Base-by-base conservation (phyloP, 2,888 invertebrate genomes). In the Volucella bombylans region DNA sequence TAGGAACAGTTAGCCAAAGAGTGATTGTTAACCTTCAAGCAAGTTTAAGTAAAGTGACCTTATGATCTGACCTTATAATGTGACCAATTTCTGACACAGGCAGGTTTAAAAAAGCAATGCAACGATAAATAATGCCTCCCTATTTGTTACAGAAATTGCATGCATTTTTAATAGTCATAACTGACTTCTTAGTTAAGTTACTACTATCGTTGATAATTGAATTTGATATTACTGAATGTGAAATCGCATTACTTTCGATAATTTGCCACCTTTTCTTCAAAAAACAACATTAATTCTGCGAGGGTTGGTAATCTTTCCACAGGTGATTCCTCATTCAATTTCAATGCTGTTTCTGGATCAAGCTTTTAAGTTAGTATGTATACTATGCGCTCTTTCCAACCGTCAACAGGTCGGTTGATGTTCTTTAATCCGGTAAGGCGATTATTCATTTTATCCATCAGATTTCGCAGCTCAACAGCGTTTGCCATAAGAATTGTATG, bases 401-500 rank as follows among this genome's bases (percentile, higher is more conserved):
- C 57, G 14, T 68, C 79, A 11, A 76, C 69, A 39, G 61, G 83
- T 31, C 65, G 69, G 65, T 83, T 79, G 4, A 79, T 62, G 57
- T 83, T 83, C 8, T 54, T 69, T 10, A 71, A 54, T 65, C 78
- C 64, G 3, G 57, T 68, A 8, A 82, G 59, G 47, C 78, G 82
- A 39, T 76, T 83, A 47, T 80, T 85, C 71, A 72, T 85, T 41
- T 72, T 74, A 45, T 83, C 83, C 57, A 79, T 73, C 18, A 79
- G 55, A 43, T 85, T 85, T 49, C 79, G 69, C 55, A 79, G 41
- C 9, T 73, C 80, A 59, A 50, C 45, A 14, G 71, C 74, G 55
- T 85, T 85, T 43, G 76, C 49, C 49, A 54, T 73, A 15, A 65
- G 43, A 55, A 68, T 55, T 61, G 67, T 67, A 41, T 82, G 69